Conservation (phyloP, 2,888 invertebrate species). For the Drosophila recens region DNA sequence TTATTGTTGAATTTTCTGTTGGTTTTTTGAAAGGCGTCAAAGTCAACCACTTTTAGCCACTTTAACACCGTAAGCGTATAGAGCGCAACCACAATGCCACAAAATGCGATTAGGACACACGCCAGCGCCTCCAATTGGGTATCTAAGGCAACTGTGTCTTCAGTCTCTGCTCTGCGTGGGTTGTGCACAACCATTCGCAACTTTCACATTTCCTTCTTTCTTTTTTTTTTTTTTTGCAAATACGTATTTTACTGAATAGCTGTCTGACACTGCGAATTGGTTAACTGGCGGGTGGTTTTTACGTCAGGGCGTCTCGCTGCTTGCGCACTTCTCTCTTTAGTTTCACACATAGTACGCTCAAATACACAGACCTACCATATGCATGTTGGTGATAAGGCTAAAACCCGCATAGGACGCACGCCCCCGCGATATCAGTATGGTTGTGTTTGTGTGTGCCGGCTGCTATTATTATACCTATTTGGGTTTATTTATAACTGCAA, state of each 20-base stretch:
- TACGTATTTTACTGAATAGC: conserved; percentile 17
- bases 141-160: conserved; percentile 26
- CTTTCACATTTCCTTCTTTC: conserved; percentile 65
- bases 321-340: conserved; percentile 58
- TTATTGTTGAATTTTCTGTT: conserved; percentile 14
- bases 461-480: conserved; percentile 65
- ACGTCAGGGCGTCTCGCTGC: conserved; percentile 63
- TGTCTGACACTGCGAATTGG: conserved; percentile 37
- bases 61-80: conserved; percentile 29
- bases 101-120: conserved; percentile 59
- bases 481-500: conserved; percentile 62
- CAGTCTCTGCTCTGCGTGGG: conserved; percentile 43
- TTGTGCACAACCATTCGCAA: conserved; percentile 43
- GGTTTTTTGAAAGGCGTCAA: conserved; percentile 68
- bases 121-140: conserved; percentile 33
- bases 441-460: conserved; percentile 22
- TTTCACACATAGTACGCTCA: conserved; percentile 1
- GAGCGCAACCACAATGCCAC: conserved; percentile 40
- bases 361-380: not conserved
- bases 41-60: conserved; percentile 51
- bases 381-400: conserved; percentile 60
- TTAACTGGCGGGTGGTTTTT: conserved; percentile 67
- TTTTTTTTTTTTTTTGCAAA: conserved; percentile 29
- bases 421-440: conserved; percentile 47
- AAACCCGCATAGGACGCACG: conserved; percentile 67